Evolutionary conservation across 1,140 invertebrate genomes (phyloP).

Genomic region (Magallana gigas): DNA sequence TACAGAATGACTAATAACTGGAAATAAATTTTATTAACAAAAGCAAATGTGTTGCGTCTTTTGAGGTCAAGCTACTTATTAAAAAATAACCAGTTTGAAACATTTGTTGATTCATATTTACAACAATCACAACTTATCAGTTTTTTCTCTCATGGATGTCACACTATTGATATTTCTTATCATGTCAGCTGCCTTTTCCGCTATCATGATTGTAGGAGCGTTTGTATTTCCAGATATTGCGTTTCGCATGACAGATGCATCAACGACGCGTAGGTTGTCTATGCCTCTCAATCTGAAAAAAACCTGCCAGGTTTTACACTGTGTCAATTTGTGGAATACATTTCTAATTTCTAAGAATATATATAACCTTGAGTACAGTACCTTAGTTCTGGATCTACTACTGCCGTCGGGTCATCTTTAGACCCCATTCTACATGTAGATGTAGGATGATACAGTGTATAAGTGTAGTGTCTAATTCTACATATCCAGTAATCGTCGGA

Average conservation of each 20-base stretch:
- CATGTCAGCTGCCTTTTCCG: too few relatives aligned
- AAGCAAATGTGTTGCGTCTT: too few relatives aligned
- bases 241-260: constrained; percentile 82
- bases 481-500: constrained; percentile 76
- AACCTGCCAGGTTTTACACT: too few relatives aligned
- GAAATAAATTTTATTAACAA: too few relatives aligned
- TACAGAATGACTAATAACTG: too few relatives aligned
- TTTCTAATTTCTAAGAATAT: too few relatives aligned
- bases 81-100: too few relatives aligned
- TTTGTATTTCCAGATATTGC: constrained; percentile 82
- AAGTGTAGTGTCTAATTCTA: constrained; percentile 70
- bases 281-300: constrained; percentile 64
- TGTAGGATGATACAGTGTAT: constrained; percentile 91
- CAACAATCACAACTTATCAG: too few relatives aligned
- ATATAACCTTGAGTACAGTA: not conserved
- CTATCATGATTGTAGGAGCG: constrained; percentile 81
- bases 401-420: constrained; percentile 89
- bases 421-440: constrained; percentile 96
- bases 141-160: constrained; percentile 52
- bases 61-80: too few relatives aligned
- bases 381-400: constrained; percentile 88
- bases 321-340: too few relatives aligned
- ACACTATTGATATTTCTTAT: too few relatives aligned
- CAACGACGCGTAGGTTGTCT: constrained; percentile 80
- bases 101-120: too few relatives aligned